Percentiles rank a stretch among this genome's conserved stretches.
These are phyloP conservation scores for Diloba caeruleocephala DNA, from an alignment of 2,888 invertebrate genomes.

Conservation along the genomic window DNA sequence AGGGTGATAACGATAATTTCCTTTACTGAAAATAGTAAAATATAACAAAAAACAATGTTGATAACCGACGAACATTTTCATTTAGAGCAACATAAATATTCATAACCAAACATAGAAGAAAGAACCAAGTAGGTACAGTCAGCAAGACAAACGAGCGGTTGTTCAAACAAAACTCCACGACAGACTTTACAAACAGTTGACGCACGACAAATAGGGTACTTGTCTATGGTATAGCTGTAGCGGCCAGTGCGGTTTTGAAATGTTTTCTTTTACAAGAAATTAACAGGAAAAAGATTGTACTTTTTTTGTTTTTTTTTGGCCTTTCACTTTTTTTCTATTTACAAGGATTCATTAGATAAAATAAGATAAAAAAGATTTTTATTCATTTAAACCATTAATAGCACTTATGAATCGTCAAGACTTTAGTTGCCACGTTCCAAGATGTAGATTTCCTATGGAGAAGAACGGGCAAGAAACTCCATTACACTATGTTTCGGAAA, in stretches of 20 bases:
- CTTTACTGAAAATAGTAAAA: no score
- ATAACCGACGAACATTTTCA: neutral
- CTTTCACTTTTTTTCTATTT: neutral
- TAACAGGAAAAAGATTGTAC: slow-evolving; percentile 10
- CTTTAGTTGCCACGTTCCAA: no score
- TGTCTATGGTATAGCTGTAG: slow-evolving; percentile 44
- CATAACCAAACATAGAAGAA: slow-evolving; percentile 7
- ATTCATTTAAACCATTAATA: no score
- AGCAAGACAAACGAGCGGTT: slow-evolving; percentile 59
- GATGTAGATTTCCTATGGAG: no score
- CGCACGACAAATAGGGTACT: slow-evolving; percentile 58
- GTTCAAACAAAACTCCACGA: slow-evolving; percentile 51
- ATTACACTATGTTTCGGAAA: no score
- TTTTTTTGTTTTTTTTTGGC: neutral
- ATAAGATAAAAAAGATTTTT: no score
- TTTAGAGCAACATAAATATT: slow-evolving; percentile 17
- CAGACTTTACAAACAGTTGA: slow-evolving; percentile 51
- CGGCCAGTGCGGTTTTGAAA: slow-evolving; percentile 28
- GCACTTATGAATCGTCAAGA: no score
- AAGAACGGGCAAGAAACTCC: no score
- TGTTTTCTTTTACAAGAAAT: slow-evolving; percentile 29
- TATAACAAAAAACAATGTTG: no score
- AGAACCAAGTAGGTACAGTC: slow-evolving; percentile 40
- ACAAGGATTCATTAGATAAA: neutral
- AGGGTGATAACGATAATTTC: no score